Evolutionary conservation across 2,888 invertebrate genomes (phyloP).

Genomic region (Apodemia mormo): DNA sequence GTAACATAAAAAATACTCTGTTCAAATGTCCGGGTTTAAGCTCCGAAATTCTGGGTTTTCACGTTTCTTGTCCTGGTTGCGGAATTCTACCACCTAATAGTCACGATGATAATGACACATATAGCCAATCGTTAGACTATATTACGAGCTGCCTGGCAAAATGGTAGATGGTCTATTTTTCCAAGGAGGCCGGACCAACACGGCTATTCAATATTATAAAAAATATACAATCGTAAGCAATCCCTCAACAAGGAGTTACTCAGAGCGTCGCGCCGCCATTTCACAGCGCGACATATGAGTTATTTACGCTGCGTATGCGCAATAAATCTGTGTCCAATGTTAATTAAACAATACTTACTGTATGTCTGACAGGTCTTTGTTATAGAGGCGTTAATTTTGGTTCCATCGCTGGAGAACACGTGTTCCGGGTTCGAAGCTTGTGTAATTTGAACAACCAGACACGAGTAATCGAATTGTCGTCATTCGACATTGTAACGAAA

Average conservation of each 20-base stretch:
- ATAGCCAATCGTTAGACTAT: too few relatives aligned
- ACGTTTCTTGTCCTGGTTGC: too few relatives aligned
- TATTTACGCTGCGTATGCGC: constrained; percentile 8
- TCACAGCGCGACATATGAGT: background rate
- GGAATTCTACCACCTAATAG: too few relatives aligned
- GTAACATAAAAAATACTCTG: too few relatives aligned
- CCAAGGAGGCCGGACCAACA: too few relatives aligned
- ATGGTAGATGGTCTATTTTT: too few relatives aligned
- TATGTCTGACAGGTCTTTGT: background rate
- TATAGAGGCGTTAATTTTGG: background rate
- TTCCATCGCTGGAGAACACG: background rate
- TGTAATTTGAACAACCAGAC: background rate
- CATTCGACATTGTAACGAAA: too few relatives aligned
- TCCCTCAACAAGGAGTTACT: background rate
- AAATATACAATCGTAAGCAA: background rate
- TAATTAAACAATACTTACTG: constrained; percentile 12
- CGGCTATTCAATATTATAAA: background rate
- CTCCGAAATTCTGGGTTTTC: too few relatives aligned
- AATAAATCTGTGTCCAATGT: constrained; percentile 3
- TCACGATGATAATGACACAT: too few relatives aligned
- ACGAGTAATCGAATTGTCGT: background rate
- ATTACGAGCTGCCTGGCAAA: too few relatives aligned
- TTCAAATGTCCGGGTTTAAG: too few relatives aligned
- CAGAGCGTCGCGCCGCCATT: background rate
- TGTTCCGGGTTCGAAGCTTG: constrained; percentile 4